Evolutionary conservation across 1,140 invertebrate species (phyloP), one percentile per base, ranked within the genome.

Genomic region (Aleiodes sp.): DNA sequence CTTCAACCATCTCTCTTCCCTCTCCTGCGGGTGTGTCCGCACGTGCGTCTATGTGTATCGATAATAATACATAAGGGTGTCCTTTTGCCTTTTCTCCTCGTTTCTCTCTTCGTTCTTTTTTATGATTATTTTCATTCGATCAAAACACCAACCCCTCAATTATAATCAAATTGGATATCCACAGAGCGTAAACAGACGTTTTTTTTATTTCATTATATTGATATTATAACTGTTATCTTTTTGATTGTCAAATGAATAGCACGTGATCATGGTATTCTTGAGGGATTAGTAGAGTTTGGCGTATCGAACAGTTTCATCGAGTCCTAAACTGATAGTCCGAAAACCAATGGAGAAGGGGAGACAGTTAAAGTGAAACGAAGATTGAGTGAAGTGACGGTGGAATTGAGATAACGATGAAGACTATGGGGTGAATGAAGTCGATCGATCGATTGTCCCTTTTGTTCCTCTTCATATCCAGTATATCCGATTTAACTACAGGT

Each of bases 391-490:
- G 76, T 70, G 76, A 77, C 80, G 81, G 78, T 77, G 77, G 68
- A 70, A 79, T 52, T 52, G 81, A 81, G 82, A 84, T 84, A 84
- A 84, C 81, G 76, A 73, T 76, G 79, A 9, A 59, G 26, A 41
- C 61, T 43, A 46, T 39, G 76, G 74, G 73, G 70, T 75, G n/a
- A n/a, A n/a, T n/a, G n/a, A n/a, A 63, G 37, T 75, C 77, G 71
- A 83, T 82, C 80, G 82, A 85, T 85, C 80, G 80, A 84, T 83
- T 62, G 63, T 73, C 75, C 74, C 80, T 82, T 83, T 84, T 84
- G 82, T 84, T 81, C 77, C 73, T 74, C 75, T 41, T 14, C 28
- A 68, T 31, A 60, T 66, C 43, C 24, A 7, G 24, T 65, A 72
- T 79, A 82, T 80, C 78, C 76, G 82, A 84, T 83, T 84, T 80